A percentile compares a stretch with the other conserved stretches of the same genome.
Conservation (phyloP, 2,888 invertebrate species). For the Hartigia nigra region DNA sequence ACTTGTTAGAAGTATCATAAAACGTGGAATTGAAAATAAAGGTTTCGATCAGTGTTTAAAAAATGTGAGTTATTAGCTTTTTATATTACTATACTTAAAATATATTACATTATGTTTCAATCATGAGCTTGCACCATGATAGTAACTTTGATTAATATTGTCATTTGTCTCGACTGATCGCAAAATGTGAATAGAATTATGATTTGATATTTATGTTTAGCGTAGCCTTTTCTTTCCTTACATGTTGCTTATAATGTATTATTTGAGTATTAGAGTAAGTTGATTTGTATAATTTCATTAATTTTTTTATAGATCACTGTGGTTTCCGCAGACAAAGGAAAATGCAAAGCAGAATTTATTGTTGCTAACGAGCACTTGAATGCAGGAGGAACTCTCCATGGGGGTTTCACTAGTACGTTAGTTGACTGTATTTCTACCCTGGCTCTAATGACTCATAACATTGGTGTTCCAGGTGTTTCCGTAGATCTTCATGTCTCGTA, state of each 20-base stretch:
- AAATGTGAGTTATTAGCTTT: not conserved
- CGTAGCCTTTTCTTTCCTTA: too few relatives aligned
- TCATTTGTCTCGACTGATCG: too few relatives aligned
- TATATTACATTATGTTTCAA: not conserved
- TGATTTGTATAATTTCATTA: not conserved
- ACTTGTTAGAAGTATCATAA: not conserved
- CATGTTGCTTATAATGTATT: too few relatives aligned
- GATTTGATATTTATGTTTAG: too few relatives aligned
- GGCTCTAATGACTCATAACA: constrained; percentile 78
- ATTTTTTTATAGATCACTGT: constrained; percentile 62
- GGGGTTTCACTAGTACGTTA: constrained; percentile 85
- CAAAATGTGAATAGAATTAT: not conserved
- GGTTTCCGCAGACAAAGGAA: constrained; percentile 75
- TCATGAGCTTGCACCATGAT: not conserved
- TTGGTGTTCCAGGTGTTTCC: constrained; percentile 79
- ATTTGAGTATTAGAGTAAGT: not conserved
- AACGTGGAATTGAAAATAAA: not conserved
- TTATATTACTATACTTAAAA: not conserved
- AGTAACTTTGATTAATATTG: too few relatives aligned
- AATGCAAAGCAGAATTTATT: constrained; percentile 79
- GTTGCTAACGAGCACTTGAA: constrained; percentile 83
- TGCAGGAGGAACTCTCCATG: constrained; percentile 80
- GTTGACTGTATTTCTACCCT: constrained; percentile 83
- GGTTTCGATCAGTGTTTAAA: not conserved
- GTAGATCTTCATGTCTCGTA: constrained; percentile 86